Percentiles rank a stretch among this genome's conserved stretches.
Evolutionary conservation across 2,797 vertebrate species (phyloP).

Genomic region (Lepus oiostolus): DNA sequence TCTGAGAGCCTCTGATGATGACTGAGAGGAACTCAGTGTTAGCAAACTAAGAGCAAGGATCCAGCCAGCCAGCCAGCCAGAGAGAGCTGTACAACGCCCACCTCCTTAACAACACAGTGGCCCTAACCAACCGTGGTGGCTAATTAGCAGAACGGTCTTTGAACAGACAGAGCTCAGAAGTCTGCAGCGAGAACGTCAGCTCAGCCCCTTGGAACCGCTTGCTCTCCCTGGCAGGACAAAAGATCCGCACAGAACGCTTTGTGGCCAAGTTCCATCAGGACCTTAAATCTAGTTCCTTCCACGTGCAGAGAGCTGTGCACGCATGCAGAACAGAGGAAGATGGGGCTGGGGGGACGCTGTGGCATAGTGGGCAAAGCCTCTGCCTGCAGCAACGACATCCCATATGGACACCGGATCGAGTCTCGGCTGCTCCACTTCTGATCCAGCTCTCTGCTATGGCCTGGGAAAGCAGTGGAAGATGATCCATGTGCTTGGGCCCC

Average conservation of each 20-base stretch:
- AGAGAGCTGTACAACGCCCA: neutral
- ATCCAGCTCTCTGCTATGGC: too few relatives aligned
- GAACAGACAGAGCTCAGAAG: slow-evolving; percentile 70
- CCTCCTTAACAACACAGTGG: slow-evolving; percentile 65
- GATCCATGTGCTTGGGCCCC: too few relatives aligned
- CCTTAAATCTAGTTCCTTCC: slow-evolving; percentile 65
- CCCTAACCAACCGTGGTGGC: slow-evolving; percentile 65
- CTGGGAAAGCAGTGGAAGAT: too few relatives aligned
- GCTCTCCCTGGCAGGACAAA: slow-evolving; percentile 62
- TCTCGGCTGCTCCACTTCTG: too few relatives aligned
- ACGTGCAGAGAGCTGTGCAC: slow-evolving; percentile 47
- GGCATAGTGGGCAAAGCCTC: too few relatives aligned
- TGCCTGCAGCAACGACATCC: too few relatives aligned
- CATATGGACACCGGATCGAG: too few relatives aligned
- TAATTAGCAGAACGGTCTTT: slow-evolving; percentile 82
- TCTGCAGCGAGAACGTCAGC: slow-evolving; percentile 72
- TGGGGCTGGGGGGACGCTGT: too few relatives aligned
- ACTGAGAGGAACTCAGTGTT: slow-evolving; percentile 33
- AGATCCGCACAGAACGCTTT: slow-evolving; percentile 63
- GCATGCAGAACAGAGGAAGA: neutral
- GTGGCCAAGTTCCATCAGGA: slow-evolving; percentile 53
- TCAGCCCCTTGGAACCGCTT: slow-evolving; percentile 56
- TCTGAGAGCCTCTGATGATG: neutral
- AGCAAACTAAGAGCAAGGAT: neutral
- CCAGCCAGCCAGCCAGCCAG: too few relatives aligned